phyloP scores from a whole-genome alignment of 2,888 invertebrate genomes.

The Baccha elongata region DNA sequence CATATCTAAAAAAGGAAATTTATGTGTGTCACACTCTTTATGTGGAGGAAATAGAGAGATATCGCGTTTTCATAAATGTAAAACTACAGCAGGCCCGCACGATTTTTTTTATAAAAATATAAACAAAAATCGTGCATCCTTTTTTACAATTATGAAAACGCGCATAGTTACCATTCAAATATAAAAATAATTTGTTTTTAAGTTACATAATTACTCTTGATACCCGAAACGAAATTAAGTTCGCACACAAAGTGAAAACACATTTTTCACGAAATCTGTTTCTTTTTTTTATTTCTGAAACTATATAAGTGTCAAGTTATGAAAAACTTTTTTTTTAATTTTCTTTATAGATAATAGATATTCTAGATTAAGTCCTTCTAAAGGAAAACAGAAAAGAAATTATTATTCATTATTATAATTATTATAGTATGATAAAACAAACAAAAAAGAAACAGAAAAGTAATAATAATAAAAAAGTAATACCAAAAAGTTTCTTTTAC shows the following conservation, averaged over 20 bases:
- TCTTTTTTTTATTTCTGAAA: constrained; percentile 32
- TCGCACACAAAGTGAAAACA: constrained; percentile 29
- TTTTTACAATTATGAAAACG: too few relatives aligned
- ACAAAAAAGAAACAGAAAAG: constrained; percentile 41
- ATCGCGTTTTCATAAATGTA: too few relatives aligned
- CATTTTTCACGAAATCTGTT: constrained; percentile 56
- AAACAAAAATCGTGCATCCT: too few relatives aligned
- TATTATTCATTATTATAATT: constrained; percentile 73
- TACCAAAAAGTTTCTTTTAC: constrained; percentile 13
- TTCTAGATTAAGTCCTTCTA: constrained; percentile 71
- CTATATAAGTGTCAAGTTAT: constrained; percentile 48
- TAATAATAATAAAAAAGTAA: constrained; percentile 45
- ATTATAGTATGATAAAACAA: constrained; percentile 60
- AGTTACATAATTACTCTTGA: too few relatives aligned
- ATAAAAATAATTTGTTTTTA: constrained; percentile 23
- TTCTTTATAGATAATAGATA: constrained; percentile 72
- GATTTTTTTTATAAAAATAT: too few relatives aligned
- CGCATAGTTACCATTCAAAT: too few relatives aligned
- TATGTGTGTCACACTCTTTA: constrained; percentile 6
- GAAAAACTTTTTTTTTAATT: constrained; percentile 59
- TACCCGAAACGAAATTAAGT: constrained; percentile 22
- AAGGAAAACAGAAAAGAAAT: constrained; percentile 66
- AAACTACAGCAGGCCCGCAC: too few relatives aligned
- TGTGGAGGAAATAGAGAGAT: background rate
- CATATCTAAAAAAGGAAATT: background rate